phyloP scores from a whole-genome alignment of 2,797 vertebrate species.

The Sebastolobus altivelis region DNA sequence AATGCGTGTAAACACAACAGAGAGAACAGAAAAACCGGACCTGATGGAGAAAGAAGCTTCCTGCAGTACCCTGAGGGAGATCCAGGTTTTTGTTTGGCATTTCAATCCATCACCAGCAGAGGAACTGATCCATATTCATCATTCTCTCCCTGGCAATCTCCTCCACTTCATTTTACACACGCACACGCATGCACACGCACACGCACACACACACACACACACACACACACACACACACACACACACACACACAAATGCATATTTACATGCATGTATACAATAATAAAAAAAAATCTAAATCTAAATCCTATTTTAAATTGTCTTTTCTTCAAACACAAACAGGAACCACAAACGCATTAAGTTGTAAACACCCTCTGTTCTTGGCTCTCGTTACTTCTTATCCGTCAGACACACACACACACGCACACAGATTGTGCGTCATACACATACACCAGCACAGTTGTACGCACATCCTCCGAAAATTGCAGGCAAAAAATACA shows the following conservation, averaged over 20 bases:
- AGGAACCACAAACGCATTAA: background rate
- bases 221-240: background rate
- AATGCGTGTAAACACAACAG: too few species aligned
- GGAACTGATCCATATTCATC: constrained; percentile 40
- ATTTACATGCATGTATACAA: background rate
- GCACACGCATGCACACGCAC: background rate
- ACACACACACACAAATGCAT: background rate
- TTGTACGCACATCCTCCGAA: constrained; percentile 23
- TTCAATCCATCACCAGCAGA: constrained; percentile 23
- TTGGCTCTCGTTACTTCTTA: background rate
- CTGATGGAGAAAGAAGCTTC: background rate
- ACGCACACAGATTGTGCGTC: background rate
- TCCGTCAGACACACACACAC: background rate
- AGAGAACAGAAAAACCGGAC: background rate
- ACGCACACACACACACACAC: background rate
- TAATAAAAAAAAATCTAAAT: background rate
- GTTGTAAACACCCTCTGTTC: constrained; percentile 19
- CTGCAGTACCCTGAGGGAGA: background rate
- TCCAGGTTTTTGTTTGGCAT: background rate
- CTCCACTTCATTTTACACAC: constrained; percentile 4
- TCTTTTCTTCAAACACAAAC: constrained; percentile 5
- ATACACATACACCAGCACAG: constrained; percentile 1
- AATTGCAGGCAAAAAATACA: constrained; percentile 29
- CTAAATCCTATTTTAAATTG: background rate
- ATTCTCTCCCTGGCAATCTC: background rate